Conservation (phyloP, 2,797 vertebrate species). For the Macropus fuliginosus region DNA sequence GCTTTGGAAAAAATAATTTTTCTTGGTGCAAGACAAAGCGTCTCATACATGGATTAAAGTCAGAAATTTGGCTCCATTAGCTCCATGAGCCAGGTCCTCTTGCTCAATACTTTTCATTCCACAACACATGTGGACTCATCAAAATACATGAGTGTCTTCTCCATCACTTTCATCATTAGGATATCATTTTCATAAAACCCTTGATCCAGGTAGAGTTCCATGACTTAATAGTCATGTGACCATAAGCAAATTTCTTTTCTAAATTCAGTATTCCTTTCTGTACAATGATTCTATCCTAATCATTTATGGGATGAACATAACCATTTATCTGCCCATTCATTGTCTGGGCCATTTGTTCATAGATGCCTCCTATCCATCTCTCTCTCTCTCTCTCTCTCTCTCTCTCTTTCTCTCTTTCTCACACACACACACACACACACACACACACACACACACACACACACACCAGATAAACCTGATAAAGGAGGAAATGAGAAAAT, state of each 20-base stretch:
- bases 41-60: not conserved
- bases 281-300: not conserved
- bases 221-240: not conserved
- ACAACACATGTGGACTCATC: not conserved
- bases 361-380: not conserved
- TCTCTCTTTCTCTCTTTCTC: no score
- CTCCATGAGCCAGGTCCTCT: constrained; percentile 22
- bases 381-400: no score
- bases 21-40: not conserved
- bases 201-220: not conserved
- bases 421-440: no score
- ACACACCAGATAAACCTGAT: not conserved
- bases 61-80: not conserved
- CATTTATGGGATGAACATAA: not conserved
- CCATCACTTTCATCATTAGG: not conserved
- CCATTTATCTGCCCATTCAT: not conserved
- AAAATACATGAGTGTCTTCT: not conserved
- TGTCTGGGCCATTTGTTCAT: not conserved
- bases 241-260: not conserved
- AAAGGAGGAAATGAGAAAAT: not conserved
- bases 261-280: not conserved
- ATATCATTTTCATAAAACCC: not conserved
- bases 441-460: not conserved
- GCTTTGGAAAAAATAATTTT: not conserved
- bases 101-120: not conserved